A percentile compares a stretch with the other conserved stretches of the same genome.
Evolutionary conservation across 2,888 invertebrate genomes (phyloP).

Genomic region (Tiliacea citrago): DNA sequence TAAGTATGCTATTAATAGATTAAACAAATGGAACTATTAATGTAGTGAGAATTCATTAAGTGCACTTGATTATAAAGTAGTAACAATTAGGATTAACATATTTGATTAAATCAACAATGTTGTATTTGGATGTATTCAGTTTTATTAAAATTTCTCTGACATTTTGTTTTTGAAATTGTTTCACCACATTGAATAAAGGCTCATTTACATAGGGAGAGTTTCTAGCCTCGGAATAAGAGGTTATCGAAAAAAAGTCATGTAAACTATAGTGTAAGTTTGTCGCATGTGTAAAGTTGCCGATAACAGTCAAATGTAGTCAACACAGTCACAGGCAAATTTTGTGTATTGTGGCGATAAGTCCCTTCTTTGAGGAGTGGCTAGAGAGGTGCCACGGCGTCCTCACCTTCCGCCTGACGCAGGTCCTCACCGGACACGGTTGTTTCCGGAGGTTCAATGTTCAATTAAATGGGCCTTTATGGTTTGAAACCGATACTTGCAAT

Average conservation of each 20-base stretch:
- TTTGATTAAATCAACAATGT: conserved; percentile 72
- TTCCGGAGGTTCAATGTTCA: no score
- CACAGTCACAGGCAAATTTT: not conserved
- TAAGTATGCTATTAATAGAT: conserved; percentile 73
- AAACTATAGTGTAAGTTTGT: not conserved
- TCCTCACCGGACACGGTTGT: no score
- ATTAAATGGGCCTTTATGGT: conserved; percentile 14
- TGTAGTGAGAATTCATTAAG: conserved; percentile 87
- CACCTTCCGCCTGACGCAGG: no score
- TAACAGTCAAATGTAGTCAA: no score
- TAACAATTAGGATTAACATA: conserved; percentile 70
- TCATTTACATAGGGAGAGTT: conserved; percentile 19
- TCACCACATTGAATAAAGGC: conserved; percentile 31
- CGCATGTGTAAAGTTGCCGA: not conserved
- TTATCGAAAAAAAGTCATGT: no score
- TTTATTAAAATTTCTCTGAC: conserved; percentile 48
- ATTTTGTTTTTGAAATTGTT: conserved; percentile 41
- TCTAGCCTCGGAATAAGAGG: not conserved
- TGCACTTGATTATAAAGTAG: conserved; percentile 87
- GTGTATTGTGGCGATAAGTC: no score
- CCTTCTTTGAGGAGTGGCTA: no score
- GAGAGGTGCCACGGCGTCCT: no score
- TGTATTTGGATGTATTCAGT: conserved; percentile 78
- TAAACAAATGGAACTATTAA: conserved; percentile 77
- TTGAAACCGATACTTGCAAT: conserved; percentile 2